Percentiles rank a stretch among this genome's conserved stretches.
phyloP scores from a whole-genome alignment of 1,140 invertebrate genomes.

The Drosophila albomicans region DNA sequence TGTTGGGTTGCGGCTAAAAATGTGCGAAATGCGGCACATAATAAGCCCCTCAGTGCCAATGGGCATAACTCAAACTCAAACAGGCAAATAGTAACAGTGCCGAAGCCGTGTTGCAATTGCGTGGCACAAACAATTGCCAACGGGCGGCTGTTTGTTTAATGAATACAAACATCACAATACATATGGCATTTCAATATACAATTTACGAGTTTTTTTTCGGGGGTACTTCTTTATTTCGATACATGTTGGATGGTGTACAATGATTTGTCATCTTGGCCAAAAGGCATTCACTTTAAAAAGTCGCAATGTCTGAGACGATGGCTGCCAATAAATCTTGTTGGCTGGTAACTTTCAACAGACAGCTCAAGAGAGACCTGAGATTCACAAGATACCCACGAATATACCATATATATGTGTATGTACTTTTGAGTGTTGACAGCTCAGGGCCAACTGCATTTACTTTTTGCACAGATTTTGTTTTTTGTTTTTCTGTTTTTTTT shows the following conservation, averaged over 20 bases:
- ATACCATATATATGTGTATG: slow-evolving; percentile 1
- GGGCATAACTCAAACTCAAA: slow-evolving; percentile 23
- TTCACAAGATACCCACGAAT: slow-evolving; percentile 29
- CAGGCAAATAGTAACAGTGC: slow-evolving; percentile 10
- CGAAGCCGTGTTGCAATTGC: background rate
- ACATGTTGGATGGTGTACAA: slow-evolving; percentile 46
- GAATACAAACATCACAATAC: background rate
- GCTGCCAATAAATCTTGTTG: slow-evolving; percentile 77
- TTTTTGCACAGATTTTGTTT: slow-evolving; percentile 54
- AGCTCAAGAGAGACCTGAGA: slow-evolving; percentile 48
- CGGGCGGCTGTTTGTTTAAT: slow-evolving; percentile 20
- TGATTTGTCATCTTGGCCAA: slow-evolving; percentile 74
- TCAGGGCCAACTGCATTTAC: slow-evolving; percentile 83
- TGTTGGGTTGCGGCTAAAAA: slow-evolving; percentile 10
- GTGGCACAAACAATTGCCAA: slow-evolving; percentile 34
- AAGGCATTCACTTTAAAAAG: slow-evolving; percentile 78
- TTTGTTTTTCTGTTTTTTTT: slow-evolving; percentile 40
- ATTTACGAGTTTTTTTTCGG: background rate
- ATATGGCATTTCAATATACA: background rate
- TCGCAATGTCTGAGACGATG: slow-evolving; percentile 66
- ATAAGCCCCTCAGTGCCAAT: slow-evolving; percentile 10
- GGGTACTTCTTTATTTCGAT: background rate
- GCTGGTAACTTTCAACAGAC: slow-evolving; percentile 74
- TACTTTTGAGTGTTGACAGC: slow-evolving; percentile 60
- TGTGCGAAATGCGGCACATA: background rate